Evolutionary conservation across 2,113 vertebrate species (phyloP).

Genomic region (Bubo blakistoni): DNA sequence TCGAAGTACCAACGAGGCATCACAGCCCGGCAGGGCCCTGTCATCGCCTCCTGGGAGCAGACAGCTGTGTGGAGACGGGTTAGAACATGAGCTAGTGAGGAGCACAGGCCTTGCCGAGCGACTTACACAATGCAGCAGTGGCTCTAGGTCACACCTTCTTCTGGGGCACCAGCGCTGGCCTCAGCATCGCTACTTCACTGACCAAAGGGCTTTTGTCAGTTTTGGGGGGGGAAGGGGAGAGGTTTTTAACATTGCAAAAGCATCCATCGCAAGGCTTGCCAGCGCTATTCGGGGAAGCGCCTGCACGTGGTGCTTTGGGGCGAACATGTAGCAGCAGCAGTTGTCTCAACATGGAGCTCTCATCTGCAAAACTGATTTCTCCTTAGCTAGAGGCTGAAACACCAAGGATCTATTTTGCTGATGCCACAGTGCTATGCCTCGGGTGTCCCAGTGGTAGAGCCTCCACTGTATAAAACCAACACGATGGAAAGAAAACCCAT

Average conservation of each 20-base stretch:
- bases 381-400: background rate
- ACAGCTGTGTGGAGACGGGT: slow-evolving; percentile 86
- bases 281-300: background rate
- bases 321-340: background rate
- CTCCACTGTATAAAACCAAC: background rate
- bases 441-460: background rate
- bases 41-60: slow-evolving; percentile 94
- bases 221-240: background rate
- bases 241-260: background rate
- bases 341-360: background rate
- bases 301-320: background rate
- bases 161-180: background rate
- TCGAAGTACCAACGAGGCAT: slow-evolving; percentile 97
- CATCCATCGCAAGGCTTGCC: background rate
- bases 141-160: background rate
- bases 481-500: background rate
- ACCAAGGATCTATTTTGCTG: background rate
- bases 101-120: background rate
- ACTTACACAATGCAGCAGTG: background rate
- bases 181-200: background rate
- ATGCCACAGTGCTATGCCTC: background rate
- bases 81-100: slow-evolving; percentile 69
- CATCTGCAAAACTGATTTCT: background rate
- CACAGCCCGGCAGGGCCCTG: slow-evolving; percentile 92
- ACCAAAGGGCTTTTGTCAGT: background rate